Evolutionary conservation across 2,113 vertebrate species (phyloP).

Genomic region (Raja brachyura): DNA sequence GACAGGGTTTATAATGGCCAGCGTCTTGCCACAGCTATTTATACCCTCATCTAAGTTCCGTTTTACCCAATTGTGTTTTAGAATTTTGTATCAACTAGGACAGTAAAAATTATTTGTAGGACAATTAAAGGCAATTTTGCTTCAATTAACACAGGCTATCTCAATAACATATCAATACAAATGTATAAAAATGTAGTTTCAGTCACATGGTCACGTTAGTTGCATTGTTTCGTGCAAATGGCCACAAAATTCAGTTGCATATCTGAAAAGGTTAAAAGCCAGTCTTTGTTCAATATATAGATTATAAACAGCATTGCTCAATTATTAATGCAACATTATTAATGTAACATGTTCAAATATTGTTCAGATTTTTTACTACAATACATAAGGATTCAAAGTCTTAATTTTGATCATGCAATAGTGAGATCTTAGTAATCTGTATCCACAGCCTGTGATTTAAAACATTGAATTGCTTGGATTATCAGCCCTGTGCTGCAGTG

Average conservation of each 20-base stretch:
- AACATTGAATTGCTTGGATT: not conserved
- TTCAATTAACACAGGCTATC: not conserved
- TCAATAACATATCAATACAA: not conserved
- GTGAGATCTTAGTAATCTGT: not conserved
- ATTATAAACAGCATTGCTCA: constrained; percentile 8
- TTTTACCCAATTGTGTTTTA: not conserved
- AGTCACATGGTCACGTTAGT: not conserved
- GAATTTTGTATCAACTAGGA: not conserved
- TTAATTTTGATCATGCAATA: not conserved
- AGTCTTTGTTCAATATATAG: not conserved
- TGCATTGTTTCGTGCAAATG: not conserved
- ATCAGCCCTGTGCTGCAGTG: not conserved
- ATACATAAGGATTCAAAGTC: not conserved
- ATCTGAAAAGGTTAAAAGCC: not conserved
- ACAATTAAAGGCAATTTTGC: not conserved
- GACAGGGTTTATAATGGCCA: no score
- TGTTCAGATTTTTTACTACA: not conserved
- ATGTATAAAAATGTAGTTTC: not conserved
- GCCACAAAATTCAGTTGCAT: constrained; percentile 2
- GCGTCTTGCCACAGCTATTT: not conserved
- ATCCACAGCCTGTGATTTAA: not conserved
- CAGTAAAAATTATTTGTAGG: not conserved
- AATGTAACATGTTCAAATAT: not conserved
- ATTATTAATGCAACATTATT: not conserved
- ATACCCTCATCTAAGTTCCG: not conserved